These are phyloP conservation scores for Flexamia atlantica DNA, from an alignment of 2,888 invertebrate genomes.

Conservation along the genomic window DNA sequence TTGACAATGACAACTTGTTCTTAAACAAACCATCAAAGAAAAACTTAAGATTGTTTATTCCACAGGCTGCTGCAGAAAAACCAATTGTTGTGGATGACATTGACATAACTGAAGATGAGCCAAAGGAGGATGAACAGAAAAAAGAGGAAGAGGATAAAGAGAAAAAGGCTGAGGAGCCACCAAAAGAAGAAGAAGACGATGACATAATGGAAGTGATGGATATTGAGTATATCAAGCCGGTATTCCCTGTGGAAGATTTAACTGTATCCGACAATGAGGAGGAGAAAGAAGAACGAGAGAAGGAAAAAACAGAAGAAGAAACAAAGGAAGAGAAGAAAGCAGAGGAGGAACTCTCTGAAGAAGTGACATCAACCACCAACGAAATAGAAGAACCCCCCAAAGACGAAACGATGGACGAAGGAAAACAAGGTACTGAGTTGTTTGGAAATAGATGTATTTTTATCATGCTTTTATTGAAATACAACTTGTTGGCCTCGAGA, in stretches of 20 bases:
- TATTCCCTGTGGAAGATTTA: slow-evolving; percentile 59
- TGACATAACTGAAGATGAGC: slow-evolving; percentile 53
- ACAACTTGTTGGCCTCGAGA: no score
- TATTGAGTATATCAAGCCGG: slow-evolving; percentile 60
- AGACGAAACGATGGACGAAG: not conserved
- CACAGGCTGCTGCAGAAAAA: slow-evolving; percentile 48
- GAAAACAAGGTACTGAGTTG: slow-evolving; percentile 1
- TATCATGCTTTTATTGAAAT: no score
- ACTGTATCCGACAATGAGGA: slow-evolving; percentile 59
- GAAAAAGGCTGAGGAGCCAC: slow-evolving; percentile 64
- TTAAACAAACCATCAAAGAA: no score
- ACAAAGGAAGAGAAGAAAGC: slow-evolving; percentile 63
- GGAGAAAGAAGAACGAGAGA: slow-evolving; percentile 65
- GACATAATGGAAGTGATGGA: slow-evolving; percentile 56
- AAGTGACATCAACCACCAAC: slow-evolving; percentile 61
- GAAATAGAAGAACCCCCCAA: slow-evolving; percentile 8
- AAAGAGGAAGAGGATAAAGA: slow-evolving; percentile 63
- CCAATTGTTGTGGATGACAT: slow-evolving; percentile 57
- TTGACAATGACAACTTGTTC: no score
- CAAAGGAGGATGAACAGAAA: slow-evolving; percentile 59
- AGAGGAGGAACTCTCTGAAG: slow-evolving; percentile 60
- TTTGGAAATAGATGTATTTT: not conserved
- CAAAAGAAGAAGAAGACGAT: slow-evolving; percentile 59
- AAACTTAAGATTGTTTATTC: not conserved
- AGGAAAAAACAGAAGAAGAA: slow-evolving; percentile 11